Conservation (phyloP, 2,888 invertebrate species). For the Volucella zonaria region DNA sequence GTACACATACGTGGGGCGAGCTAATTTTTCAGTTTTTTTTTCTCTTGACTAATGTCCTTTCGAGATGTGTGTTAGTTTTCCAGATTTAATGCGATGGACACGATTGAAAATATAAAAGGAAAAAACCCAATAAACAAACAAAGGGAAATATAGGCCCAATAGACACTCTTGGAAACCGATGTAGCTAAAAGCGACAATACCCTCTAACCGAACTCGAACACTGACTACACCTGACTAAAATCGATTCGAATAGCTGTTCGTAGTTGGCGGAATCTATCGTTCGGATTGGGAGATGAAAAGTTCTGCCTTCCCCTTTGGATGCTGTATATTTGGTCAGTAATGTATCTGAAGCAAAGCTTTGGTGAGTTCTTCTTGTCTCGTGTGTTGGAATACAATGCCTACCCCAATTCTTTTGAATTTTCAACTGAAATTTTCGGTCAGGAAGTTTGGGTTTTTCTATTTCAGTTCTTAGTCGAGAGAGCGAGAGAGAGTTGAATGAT, state of each 20-base stretch:
- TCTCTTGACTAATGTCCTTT: neutral
- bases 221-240: conserved; percentile 74
- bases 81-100: neutral
- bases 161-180: conserved; percentile 65
- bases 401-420: conserved; percentile 38
- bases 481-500: no score
- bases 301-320: conserved; percentile 51
- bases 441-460: conserved; percentile 18
- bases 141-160: conserved; percentile 10
- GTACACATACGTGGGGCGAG: no score
- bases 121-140: conserved; percentile 22
- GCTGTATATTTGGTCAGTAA: conserved; percentile 70
- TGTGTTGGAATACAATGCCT: conserved; percentile 23
- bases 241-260: conserved; percentile 60
- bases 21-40: neutral
- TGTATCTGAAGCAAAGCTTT: conserved; percentile 61
- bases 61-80: neutral
- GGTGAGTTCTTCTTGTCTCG: conserved; percentile 13
- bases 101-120: neutral
- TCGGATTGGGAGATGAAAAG: conserved; percentile 34
- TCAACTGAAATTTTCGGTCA: conserved; percentile 34
- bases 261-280: conserved; percentile 48
- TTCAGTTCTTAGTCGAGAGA: no score
- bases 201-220: conserved; percentile 71
- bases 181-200: conserved; percentile 57